A percentile compares a stretch with the other conserved stretches of the same genome.
Evolutionary conservation across 1,140 invertebrate species (phyloP).

Genomic region (Laodelphax striatellus): DNA sequence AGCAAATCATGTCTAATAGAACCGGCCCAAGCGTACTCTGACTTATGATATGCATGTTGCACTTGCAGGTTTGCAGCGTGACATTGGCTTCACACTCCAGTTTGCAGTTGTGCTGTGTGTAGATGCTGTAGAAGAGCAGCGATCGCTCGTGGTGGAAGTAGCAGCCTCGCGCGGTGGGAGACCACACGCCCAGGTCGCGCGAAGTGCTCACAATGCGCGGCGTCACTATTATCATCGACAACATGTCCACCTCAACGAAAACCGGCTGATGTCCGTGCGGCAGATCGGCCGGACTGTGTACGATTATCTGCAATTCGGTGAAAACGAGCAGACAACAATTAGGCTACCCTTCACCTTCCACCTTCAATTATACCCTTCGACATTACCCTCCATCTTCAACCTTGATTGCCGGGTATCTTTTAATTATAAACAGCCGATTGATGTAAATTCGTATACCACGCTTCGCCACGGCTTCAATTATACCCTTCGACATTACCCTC

Average conservation of each 20-base stretch:
- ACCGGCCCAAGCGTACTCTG: no score
- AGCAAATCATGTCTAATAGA: conserved; percentile 11
- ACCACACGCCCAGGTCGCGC: neutral
- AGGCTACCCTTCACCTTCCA: no score
- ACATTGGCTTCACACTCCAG: conserved; percentile 31
- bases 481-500: no score
- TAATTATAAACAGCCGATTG: no score
- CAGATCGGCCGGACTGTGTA: neutral
- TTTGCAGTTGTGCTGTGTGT: conserved; percentile 30
- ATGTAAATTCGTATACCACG: no score
- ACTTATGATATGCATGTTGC: no score
- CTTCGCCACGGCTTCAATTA: no score
- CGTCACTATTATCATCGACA: neutral
- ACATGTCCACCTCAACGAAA: neutral
- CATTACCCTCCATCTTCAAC: no score
- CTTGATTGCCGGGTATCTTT: no score
- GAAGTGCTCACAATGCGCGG: neutral
- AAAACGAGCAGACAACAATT: no score
- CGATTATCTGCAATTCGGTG: no score
- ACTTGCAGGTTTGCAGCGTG: conserved; percentile 4
- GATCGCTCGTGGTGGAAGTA: conserved; percentile 45
- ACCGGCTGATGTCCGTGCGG: neutral
- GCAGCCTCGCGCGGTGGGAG: conserved; percentile 28
- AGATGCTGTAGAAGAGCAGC: conserved; percentile 43
- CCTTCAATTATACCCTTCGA: no score